Evolutionary conservation across 2,113 vertebrate genomes (phyloP).

Genomic region (Syrmaticus mikado): DNA sequence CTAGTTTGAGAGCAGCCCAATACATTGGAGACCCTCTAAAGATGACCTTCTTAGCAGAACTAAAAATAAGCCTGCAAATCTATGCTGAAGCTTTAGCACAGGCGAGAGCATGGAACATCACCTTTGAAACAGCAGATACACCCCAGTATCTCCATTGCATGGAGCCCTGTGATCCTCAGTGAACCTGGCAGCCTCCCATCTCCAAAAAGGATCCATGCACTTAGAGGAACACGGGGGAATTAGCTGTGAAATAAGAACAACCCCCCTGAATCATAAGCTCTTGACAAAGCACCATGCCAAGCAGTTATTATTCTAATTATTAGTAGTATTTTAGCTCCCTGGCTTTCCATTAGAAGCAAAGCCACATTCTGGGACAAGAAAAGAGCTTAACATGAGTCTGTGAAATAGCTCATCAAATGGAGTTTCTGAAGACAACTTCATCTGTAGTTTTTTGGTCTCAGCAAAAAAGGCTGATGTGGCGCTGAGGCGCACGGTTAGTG

Average conservation of each 20-base stretch:
- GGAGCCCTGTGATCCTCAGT: accelerated
- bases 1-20: not conserved
- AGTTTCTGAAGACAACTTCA: not conserved
- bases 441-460: not conserved
- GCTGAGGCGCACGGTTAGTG: no score
- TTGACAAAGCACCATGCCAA: not conserved
- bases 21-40: not conserved
- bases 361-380: not conserved
- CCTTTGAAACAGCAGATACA: not conserved
- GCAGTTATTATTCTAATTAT: not conserved
- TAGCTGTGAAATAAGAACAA: not conserved
- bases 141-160: accelerated
- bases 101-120: not conserved
- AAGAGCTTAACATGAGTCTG: not conserved
- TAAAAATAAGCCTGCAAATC: conserved; percentile 15
- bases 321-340: not conserved
- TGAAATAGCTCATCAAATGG: not conserved
- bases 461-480: not conserved
- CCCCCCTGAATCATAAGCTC: not conserved
- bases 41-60: not conserved
- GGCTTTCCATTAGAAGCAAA: not conserved
- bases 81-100: not conserved
- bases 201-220: not conserved
- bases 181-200: not conserved
- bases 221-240: not conserved